A percentile compares a stretch with the other conserved stretches of the same genome.
Conservation (phyloP, 1,140 invertebrate genomes). For the Neoseiulus cucumeris region DNA sequence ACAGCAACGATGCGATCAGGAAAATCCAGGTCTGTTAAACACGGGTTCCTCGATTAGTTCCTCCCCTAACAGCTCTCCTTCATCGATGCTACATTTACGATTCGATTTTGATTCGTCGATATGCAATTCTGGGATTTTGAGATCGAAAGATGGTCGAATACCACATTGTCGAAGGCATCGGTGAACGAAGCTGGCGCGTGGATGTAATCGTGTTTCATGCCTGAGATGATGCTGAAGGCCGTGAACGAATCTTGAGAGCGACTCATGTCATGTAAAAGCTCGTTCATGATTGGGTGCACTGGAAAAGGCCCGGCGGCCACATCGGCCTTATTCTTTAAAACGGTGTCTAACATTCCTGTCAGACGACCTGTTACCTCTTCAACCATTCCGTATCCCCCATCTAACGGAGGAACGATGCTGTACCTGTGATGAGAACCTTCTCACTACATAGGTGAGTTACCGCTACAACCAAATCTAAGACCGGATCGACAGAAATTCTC, state of each 20-base stretch:
- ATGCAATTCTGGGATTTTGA: neutral
- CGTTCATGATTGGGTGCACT: neutral
- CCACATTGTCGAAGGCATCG: neutral
- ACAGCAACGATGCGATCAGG: neutral
- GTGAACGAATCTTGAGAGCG: neutral
- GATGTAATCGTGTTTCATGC: constrained; percentile 5
- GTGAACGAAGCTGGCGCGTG: neutral
- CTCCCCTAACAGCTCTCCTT: too few species aligned
- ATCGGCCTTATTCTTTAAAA: neutral
- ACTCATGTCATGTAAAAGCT: neutral
- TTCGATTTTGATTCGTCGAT: neutral
- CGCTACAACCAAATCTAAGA: neutral
- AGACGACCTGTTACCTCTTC: neutral
- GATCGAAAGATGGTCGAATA: neutral
- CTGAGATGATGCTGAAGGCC: constrained; percentile 3
- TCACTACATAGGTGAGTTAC: neutral
- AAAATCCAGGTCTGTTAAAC: neutral
- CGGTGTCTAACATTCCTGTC: neutral
- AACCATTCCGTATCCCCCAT: neutral
- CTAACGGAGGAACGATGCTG: neutral
- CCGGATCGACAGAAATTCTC: neutral
- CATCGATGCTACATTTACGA: too few species aligned
- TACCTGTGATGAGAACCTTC: neutral
- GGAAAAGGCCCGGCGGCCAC: neutral
- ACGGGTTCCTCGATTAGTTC: too few species aligned